phyloP scores from a whole-genome alignment of 1,140 invertebrate genomes.

The Microplitis mediator region DNA sequence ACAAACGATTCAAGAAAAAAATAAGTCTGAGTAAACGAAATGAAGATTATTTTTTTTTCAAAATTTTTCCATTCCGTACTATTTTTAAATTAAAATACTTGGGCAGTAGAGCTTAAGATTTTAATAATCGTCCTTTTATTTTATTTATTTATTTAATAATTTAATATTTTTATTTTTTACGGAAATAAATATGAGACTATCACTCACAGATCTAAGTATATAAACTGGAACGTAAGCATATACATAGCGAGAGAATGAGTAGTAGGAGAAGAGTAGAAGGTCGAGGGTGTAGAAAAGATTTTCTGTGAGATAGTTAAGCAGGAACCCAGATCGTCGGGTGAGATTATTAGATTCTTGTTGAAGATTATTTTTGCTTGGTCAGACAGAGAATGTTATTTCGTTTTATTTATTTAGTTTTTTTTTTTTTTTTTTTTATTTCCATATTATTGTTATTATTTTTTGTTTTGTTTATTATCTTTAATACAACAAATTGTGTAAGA shows the following conservation, averaged over 20 bases:
- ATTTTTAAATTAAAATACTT: not conserved
- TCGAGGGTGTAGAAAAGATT: conserved; percentile 39
- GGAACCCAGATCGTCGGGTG: conserved; percentile 52
- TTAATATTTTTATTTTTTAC: not conserved
- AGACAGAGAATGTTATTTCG: conserved; percentile 19
- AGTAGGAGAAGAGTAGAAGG: conserved; percentile 12
- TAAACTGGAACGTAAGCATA: conserved; percentile 18
- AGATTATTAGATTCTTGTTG: conserved; percentile 50
- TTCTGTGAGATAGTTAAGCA: conserved; percentile 47
- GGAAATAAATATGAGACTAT: conserved; percentile 5
- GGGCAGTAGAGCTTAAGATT: not conserved
- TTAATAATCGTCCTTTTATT: not conserved
- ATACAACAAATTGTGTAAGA: too few relatives aligned
- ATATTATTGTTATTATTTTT: not conserved
- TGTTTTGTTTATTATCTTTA: conserved; percentile 4
- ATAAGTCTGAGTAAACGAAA: not conserved
- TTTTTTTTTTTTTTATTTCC: conserved; percentile 5
- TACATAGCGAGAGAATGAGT: conserved; percentile 4
- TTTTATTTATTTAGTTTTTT: conserved; percentile 24
- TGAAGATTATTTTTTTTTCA: not conserved
- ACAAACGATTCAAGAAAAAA: conserved; percentile 18
- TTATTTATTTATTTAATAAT: not conserved
- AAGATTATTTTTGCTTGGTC: conserved; percentile 32
- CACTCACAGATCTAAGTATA: conserved; percentile 5
- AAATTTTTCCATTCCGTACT: not conserved